Evolutionary conservation across 2,113 vertebrate genomes (phyloP).

Genomic region (Petroica traversi): DNA sequence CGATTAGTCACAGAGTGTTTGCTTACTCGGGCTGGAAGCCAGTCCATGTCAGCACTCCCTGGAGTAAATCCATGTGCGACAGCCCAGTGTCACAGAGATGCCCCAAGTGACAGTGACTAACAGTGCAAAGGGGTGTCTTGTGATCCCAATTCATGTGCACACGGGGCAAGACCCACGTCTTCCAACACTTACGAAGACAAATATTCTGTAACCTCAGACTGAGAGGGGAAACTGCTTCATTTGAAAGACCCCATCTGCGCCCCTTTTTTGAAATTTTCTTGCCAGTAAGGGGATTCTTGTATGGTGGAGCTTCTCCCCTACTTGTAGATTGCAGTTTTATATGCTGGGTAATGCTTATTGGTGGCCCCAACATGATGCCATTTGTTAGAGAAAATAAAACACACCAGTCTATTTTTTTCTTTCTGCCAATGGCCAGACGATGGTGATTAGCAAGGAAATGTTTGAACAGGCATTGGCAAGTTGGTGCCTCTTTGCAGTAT

Average conservation of each 20-base stretch:
- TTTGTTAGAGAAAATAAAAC: not conserved
- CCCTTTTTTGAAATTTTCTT: not conserved
- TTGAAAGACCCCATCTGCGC: not conserved
- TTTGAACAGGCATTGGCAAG: not conserved
- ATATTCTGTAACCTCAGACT: not conserved
- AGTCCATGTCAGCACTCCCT: not conserved
- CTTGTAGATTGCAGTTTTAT: not conserved
- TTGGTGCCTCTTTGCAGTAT: not conserved
- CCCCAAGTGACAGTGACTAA: not conserved
- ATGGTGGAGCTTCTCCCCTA: not conserved
- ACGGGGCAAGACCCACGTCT: not conserved
- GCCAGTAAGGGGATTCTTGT: not conserved
- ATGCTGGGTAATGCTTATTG: not conserved
- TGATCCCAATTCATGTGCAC: not conserved
- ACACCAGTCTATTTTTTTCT: not conserved
- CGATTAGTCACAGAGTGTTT: not conserved
- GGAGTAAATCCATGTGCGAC: not conserved
- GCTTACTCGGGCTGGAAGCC: not conserved
- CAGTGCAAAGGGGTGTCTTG: not conserved
- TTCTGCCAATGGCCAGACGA: not conserved
- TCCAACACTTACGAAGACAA: not conserved
- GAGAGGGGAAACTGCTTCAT: not conserved
- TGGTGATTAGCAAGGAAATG: not conserved
- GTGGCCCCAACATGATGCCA: not conserved
- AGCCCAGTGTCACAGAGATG: not conserved